phyloP scores from a whole-genome alignment of 2,888 invertebrate species.

The Tipula unca region DNA sequence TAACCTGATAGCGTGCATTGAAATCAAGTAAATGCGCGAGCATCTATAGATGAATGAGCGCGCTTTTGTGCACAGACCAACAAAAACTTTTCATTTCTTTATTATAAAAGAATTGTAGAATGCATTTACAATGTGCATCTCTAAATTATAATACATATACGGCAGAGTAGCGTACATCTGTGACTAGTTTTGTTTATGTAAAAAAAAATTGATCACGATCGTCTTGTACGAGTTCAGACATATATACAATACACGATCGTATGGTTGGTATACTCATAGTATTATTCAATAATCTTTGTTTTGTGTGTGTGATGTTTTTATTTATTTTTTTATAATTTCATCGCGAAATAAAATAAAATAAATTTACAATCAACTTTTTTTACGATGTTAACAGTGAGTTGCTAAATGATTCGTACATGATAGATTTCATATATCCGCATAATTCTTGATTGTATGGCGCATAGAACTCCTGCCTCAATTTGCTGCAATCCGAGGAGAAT shows the following conservation, averaged over 20 bases:
- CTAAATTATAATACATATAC: neutral
- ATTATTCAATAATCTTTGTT: neutral
- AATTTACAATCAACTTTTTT: neutral
- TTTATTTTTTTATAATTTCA: neutral
- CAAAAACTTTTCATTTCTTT: neutral
- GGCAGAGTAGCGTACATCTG: neutral
- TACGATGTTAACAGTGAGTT: neutral
- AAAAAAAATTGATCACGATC: neutral
- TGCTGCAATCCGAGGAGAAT: no score
- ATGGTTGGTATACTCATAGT: neutral
- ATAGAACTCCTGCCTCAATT: no score
- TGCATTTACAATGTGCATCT: neutral
- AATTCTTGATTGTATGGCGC: no score
- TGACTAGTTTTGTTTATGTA: neutral
- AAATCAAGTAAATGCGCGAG: neutral
- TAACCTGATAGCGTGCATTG: neutral
- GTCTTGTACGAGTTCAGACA: neutral
- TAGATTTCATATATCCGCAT: no score
- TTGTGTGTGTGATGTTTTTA: neutral
- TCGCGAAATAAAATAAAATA: neutral
- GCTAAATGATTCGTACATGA: neutral
- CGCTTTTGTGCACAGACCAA: neutral
- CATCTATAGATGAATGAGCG: neutral
- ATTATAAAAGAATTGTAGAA: neutral
- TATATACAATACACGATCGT: neutral